Evolutionary conservation across 2,113 vertebrate genomes (phyloP), one percentile per base, ranked within the genome.

Genomic region (Caloenas nicobarica): DNA sequence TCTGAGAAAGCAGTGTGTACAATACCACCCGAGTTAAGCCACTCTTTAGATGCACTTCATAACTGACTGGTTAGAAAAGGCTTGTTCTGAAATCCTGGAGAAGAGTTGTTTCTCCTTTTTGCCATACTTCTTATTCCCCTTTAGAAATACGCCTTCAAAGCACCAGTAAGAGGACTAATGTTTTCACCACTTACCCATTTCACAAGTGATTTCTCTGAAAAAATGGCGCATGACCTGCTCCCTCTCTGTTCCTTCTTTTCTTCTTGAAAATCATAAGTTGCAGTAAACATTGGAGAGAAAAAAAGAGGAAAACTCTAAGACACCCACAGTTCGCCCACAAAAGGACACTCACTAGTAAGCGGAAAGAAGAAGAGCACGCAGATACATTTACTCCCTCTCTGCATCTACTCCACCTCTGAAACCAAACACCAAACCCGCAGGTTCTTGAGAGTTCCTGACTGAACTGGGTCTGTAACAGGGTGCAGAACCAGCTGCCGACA

Each of bases 161-260:
- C 64, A 81, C 18, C 62, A 33, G 17, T 61, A 48, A 65, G 42
- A 73, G n/a, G 76, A 76, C 34, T 14, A 16, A 44, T 7, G 2
- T 50, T 85, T 78, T 79, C 36, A 68, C 22, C 44, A 58, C 69
- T 72, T 65, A 79, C 21, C 13, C 40, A 9, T 42, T 72, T 19
- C 3, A 53, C 74, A 91, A 86, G 25, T 15, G 36, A 89, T 88
- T 34, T 46, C 11, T 28, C n/a, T 33, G 66, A 60, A 80, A 78
- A 86, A 81, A 33, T 2, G n/a, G 21, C 0, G 0, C 11, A 15
- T n/a, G 5, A 29, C 25, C 26, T 3, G 2, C 29, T 48, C 19
- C 18, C 25, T 44, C 40, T 65, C 80, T 53, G 70, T 26, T 87
- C 42, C 53, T 79, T 69, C 16, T 79, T 70, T 72, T 54, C 17